Evolutionary conservation across 2,797 vertebrate species (phyloP), one percentile per base, ranked within the genome.

Genomic region (Taenioides sp.): DNA sequence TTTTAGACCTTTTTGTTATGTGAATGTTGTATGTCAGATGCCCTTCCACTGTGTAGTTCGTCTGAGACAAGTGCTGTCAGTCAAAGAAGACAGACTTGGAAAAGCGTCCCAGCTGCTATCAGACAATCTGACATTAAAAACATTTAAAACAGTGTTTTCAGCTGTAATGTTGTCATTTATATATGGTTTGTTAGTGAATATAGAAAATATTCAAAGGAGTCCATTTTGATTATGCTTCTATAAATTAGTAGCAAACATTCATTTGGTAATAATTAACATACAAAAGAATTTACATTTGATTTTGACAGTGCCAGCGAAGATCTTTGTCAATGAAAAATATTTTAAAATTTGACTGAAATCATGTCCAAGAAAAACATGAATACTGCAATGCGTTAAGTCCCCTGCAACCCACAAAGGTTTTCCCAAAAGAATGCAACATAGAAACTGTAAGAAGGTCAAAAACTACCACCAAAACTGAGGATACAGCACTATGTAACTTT

Each of bases 311-410:
- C 12, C 40, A 43, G 40, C 16, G 4, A 37, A 37, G 9, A 17
- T 14, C 16, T 47, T 47, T 47, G 43, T 16, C 43, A 47, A 14
- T 47, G 11, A 47, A 47, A 47, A 47, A 47, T 47, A 43, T 43
- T 47, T 47, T 4, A 58, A 27, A 25, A 60, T 60, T 60, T 60
- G 58, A 31, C 58, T 7, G 27, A 60, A 28, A 28, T 11, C 22
- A 25, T 27, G 2, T 5, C 23, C 5, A 28, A 16, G 2, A 40
- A 34, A 40, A 40, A 0, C 31, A 62, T 40, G 20, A 40, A 31
- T 23, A 40, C 34, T 63, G 61, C 61, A 63, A 40, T 63, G 61
- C n/a, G 20, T 10, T n/a, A 43, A 63, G 40, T 63, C 37, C 37
- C 34, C 31, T 14, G 61, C 34, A 37, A 23, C 61, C 61, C 31